Conservation (phyloP, 2,888 invertebrate species). For the Cheilosia vulpina region DNA sequence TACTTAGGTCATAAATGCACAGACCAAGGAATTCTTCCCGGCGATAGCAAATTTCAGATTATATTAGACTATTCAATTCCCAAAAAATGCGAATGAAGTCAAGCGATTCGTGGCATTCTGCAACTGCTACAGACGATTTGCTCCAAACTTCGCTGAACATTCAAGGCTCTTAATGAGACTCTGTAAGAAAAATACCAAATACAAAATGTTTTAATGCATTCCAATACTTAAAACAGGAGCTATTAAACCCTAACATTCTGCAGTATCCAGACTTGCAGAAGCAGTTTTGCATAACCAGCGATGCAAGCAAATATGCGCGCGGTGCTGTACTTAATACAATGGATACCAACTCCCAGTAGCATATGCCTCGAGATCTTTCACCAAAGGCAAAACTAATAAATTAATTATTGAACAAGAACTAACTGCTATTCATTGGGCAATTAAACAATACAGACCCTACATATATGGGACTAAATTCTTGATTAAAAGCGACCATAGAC, state of each 20-base stretch:
- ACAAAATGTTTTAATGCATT: slow-evolving; percentile 34
- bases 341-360: not conserved
- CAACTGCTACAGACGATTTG: slow-evolving; percentile 12
- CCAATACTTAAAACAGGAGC: slow-evolving; percentile 25
- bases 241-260: slow-evolving; percentile 29
- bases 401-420: not conserved
- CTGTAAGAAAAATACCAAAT: slow-evolving; percentile 31
- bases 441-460: too few relatives aligned
- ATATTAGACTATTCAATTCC: slow-evolving; percentile 36
- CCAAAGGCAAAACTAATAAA: not conserved
- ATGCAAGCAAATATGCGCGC: not conserved
- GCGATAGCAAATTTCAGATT: slow-evolving; percentile 29
- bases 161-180: slow-evolving; percentile 28
- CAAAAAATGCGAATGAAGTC: slow-evolving; percentile 13
- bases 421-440: too few relatives aligned
- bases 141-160: slow-evolving; percentile 40
- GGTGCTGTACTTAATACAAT: not conserved
- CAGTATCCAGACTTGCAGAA: slow-evolving; percentile 31
- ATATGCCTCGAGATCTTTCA: not conserved
- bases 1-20: too few relatives aligned
- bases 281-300: not conserved
- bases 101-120: too few relatives aligned
- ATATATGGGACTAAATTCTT: too few relatives aligned
- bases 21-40: slow-evolving; percentile 35
- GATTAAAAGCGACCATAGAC: too few relatives aligned